Percentiles rank a stretch among this genome's conserved stretches.
Evolutionary conservation across 2,797 vertebrate species (phyloP).

Genomic region (Rhynchotus rufescens): DNA sequence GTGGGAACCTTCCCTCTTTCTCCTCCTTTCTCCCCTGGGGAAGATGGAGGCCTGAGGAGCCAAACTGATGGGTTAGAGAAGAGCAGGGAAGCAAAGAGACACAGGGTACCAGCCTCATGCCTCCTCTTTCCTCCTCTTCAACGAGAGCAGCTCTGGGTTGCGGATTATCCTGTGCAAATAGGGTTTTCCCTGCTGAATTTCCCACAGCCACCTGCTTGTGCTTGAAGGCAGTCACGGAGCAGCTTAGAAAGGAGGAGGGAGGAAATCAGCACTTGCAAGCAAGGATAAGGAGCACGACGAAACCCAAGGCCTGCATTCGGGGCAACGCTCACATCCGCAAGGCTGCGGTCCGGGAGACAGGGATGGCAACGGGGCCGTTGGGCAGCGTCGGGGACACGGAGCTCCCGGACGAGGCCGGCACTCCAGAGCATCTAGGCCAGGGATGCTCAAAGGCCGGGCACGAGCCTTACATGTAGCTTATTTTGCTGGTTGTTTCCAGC

Average conservation of each 20-base stretch:
- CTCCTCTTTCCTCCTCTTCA: neutral
- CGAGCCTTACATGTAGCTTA: neutral
- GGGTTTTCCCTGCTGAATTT: neutral
- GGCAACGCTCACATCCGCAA: neutral
- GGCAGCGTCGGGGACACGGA: fast-evolving
- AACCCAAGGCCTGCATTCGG: neutral
- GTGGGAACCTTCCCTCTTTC: neutral
- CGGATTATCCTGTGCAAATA: neutral
- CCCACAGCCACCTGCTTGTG: neutral
- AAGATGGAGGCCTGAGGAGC: neutral
- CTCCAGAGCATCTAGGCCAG: neutral
- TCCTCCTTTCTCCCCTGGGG: neutral
- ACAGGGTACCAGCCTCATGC: neutral
- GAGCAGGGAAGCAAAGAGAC: neutral
- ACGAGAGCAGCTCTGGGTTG: neutral
- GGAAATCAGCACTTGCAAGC: neutral
- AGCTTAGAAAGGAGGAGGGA: neutral
- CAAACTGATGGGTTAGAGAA: neutral
- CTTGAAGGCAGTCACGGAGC: neutral
- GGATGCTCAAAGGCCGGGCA: neutral
- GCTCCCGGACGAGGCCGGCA: fast-evolving
- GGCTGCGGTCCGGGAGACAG: neutral
- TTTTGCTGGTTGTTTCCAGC: constrained; percentile 15
- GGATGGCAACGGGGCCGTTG: neutral
- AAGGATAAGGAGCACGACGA: neutral